A percentile compares a stretch with the other conserved stretches of the same genome.
Evolutionary conservation across 2,113 vertebrate species (phyloP).

Genomic region (Pterophyllum scalare): DNA sequence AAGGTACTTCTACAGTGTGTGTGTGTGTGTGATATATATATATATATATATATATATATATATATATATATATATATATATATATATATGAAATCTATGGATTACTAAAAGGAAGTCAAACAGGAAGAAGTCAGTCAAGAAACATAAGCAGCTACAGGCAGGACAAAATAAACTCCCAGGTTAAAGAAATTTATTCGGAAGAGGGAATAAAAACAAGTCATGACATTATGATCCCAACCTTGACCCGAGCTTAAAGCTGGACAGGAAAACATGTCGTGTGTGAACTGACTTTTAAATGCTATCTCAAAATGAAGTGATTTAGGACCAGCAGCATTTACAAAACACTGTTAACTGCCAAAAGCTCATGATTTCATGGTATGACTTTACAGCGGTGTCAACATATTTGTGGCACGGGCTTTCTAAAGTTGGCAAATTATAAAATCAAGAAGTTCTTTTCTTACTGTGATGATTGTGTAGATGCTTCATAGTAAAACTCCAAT

Average conservation of each 20-base stretch:
- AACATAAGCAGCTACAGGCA: not conserved
- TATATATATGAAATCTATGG: not conserved
- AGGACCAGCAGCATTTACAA: not conserved
- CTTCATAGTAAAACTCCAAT: not conserved
- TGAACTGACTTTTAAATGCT: not conserved
- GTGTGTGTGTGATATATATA: too few relatives aligned
- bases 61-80: too few relatives aligned
- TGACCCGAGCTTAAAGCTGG: not conserved
- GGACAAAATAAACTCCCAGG: not conserved
- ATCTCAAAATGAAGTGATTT: not conserved
- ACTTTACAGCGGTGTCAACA: not conserved
- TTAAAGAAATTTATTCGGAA: not conserved
- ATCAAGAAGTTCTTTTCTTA: not conserved
- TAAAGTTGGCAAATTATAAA: not conserved
- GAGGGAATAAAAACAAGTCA: not conserved
- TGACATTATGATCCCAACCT: not conserved
- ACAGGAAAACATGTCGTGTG: not conserved
- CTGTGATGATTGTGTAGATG: slow-evolving; percentile 15
- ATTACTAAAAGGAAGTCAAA: not conserved
- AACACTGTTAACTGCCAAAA: not conserved
- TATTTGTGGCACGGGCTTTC: not conserved
- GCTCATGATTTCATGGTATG: too few relatives aligned
- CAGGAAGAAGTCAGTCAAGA: rapidly evolving
- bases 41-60: too few relatives aligned
- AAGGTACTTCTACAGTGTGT: too few relatives aligned